Evolutionary conservation across 2,797 vertebrate genomes (phyloP).

Genomic region (Danio albolineatus): DNA sequence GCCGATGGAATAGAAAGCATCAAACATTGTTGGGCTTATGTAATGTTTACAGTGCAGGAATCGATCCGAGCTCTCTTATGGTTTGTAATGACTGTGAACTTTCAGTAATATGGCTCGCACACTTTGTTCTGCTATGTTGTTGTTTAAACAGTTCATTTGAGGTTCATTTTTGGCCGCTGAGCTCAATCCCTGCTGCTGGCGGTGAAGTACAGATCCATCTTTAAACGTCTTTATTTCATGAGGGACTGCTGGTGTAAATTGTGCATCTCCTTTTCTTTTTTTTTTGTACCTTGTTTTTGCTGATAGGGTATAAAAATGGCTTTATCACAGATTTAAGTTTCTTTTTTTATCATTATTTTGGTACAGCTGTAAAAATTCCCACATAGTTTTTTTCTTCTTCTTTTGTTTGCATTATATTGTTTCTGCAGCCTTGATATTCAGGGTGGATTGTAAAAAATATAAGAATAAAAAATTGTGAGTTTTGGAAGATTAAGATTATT

Average conservation of each 20-base stretch:
- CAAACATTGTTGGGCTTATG: slow-evolving; percentile 23
- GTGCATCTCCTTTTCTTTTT: slow-evolving; percentile 61
- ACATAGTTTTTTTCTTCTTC: slow-evolving; percentile 56
- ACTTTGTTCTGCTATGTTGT: slow-evolving; percentile 43
- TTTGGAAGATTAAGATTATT: slow-evolving; percentile 71
- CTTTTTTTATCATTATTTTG: slow-evolving; percentile 62
- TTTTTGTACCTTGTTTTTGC: slow-evolving; percentile 67
- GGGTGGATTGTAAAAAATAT: slow-evolving; percentile 73
- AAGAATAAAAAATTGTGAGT: slow-evolving; percentile 70
- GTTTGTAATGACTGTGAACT: slow-evolving; percentile 41
- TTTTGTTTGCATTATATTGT: slow-evolving; percentile 69
- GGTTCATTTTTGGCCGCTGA: slow-evolving; percentile 31
- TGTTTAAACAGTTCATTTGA: slow-evolving; percentile 37
- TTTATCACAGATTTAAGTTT: slow-evolving; percentile 67
- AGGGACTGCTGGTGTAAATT: slow-evolving; percentile 71
- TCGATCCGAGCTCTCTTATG: slow-evolving; percentile 16
- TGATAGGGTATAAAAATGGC: slow-evolving; percentile 68
- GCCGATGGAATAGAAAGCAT: slow-evolving; percentile 20
- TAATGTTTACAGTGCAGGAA: slow-evolving; percentile 37
- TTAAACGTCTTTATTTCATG: slow-evolving; percentile 60
- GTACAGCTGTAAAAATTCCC: slow-evolving; percentile 71
- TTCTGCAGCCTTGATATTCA: slow-evolving; percentile 74
- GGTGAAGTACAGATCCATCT: slow-evolving; percentile 58
- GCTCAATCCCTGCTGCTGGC: slow-evolving; percentile 54
- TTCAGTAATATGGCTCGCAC: slow-evolving; percentile 26